Evolutionary conservation across 2,797 vertebrate species (phyloP), one percentile per base, ranked within the genome.

Genomic region (Acomys russatus): DNA sequence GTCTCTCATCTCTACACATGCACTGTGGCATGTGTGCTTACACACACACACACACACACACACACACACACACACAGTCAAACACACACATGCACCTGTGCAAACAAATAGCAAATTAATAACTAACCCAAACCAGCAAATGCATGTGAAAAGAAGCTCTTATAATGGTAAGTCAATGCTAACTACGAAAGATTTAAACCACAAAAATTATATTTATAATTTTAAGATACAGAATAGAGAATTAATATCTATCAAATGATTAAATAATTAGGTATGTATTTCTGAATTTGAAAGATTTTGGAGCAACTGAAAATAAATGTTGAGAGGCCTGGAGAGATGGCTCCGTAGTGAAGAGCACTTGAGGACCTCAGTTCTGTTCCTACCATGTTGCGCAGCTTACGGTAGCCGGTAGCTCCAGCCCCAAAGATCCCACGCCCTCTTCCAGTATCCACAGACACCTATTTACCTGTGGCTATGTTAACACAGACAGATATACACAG

Each of bases 91-190:
- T 3, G n/a, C 4, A 35, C 22, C 23, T 38, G 15, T 17, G 12
- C 56, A 56, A 73, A 44, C 11, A 74, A 38, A 38, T 23, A 44
- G 38, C 10, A 18, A 54, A 54, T 76, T 44, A 28, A 38, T 82
- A 64, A 64, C 64, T 64, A 96, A 66, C 44, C 17, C 59, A 92
- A 95, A 85, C 79, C 76, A 71, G 70, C 51, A 94, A 92, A 93
- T 80, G 89, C 1, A 10, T 28, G 38, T 66, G 14, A 9, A 87
- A 95, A 95, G 44, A 97, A 90, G 15, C 49, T 23, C 70, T 64
- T 6, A 2, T 59, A 84, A 7, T 73, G 77, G 0, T 74, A 86
- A 86, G 28, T 80, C 17, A 83, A 59, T 35, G 68, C 18, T 83
- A 90, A 64, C 25, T 86, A 77, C 28, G 59, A 71, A 92, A 77